phyloP scores from a whole-genome alignment of 2,888 invertebrate genomes.

The Orchesellides sinensis region DNA sequence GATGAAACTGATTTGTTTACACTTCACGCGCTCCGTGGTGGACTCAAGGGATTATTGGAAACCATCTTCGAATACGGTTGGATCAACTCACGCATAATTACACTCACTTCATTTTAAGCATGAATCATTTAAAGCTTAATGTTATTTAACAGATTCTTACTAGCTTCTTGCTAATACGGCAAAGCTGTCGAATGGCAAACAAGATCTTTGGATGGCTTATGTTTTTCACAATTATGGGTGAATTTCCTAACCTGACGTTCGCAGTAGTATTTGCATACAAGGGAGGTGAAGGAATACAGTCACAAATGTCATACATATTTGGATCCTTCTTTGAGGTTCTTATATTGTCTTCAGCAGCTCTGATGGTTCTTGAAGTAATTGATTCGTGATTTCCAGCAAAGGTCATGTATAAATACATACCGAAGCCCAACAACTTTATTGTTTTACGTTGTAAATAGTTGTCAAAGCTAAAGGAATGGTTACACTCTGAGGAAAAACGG shows the following conservation, averaged over 20 bases:
- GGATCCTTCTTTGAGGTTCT: slow-evolving; percentile 10
- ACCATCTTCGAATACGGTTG: slow-evolving; percentile 21
- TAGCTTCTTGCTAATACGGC: slow-evolving; percentile 15
- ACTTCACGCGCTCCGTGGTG: slow-evolving; percentile 4
- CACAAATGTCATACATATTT: background rate
- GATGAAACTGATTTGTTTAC: background rate
- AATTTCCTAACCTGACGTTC: slow-evolving; percentile 49
- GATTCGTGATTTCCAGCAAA: too few relatives aligned
- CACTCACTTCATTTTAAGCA: background rate
- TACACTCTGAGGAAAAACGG: background rate
- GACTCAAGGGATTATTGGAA: slow-evolving; percentile 18
- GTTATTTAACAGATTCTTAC: slow-evolving; percentile 15
- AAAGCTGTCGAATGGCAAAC: slow-evolving; percentile 8
- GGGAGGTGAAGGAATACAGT: background rate
- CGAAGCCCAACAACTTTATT: background rate
- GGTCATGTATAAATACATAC: too few relatives aligned
- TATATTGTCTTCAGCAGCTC: background rate
- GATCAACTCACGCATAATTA: background rate
- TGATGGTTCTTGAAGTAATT: too few relatives aligned
- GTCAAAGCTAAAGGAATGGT: slow-evolving; percentile 29
- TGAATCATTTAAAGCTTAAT: background rate
- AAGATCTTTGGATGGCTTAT: slow-evolving; percentile 41
- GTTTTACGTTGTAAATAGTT: background rate
- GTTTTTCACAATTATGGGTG: slow-evolving; percentile 37
- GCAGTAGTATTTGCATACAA: slow-evolving; percentile 1